Evolutionary conservation across 2,888 invertebrate genomes (phyloP), one percentile per base, ranked within the genome.

Genomic region (Drosophila limbata): DNA sequence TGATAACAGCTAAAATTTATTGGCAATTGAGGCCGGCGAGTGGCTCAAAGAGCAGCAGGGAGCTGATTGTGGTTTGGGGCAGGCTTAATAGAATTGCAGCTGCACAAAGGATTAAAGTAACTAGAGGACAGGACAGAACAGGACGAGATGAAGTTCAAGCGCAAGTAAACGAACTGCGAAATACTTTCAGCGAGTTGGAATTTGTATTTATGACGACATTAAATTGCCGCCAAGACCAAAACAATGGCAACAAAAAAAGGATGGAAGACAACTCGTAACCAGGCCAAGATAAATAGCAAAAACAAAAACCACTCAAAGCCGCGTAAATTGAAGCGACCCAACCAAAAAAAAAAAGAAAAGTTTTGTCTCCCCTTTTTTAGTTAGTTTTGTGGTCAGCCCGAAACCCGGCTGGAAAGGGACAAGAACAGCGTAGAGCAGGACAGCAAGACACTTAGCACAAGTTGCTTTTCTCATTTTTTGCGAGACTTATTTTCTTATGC

Each of bases 151-250:
- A 84, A 84, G 81, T 84, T 87, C 76, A 83, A 83, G 87, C 79
- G 65, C 72, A 78, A 71, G 55, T 45, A 60, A 73, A 60, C 51
- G 17, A 67, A 56, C 61, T 59, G 53, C 55, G 40, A 75, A 81
- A 78, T 67, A 73, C 84, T 76, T 76, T 84, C 79, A 70, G 76
- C 63, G 63, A 60, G 73, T 70, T 77, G 75, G 42, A 81, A 86
- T 89, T 86, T 89, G 86, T 87, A 89, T 86, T 86, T 89, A 89
- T 86, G 81, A 84, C 71, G 84, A 80, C 82, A 86, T 80, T 80
- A 86, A 89, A 86, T 84, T 73, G 84, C 85, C 82, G 77, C 81
- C 69, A 69, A 82, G 50, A 70, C 17, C 52, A 25, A 35, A 51
- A 65, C 53, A 77, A 44, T 60, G 39, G 69, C 56, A 6, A 37